Evolutionary conservation across 2,113 vertebrate genomes (phyloP), one percentile per base, ranked within the genome.

Genomic region (Oreochromis niloticus): DNA sequence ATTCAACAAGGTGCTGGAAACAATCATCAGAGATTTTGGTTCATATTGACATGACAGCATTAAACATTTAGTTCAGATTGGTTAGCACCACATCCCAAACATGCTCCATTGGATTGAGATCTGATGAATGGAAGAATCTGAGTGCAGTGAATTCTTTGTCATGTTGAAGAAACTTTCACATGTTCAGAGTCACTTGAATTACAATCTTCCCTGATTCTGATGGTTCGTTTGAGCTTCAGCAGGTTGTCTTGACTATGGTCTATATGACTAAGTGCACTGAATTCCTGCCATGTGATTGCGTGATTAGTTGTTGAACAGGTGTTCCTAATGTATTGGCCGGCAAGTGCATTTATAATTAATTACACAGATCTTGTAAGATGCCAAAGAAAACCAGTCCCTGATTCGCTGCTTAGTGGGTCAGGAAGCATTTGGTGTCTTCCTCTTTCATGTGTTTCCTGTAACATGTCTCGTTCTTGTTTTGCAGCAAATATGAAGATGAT

Each of bases 401-500:
- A 78, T 78, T 78, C 0, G 4, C 46, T 78, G 10, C 27, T 4
- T 50, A 78, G 46, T 32, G 46, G 24, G 43, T 48, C 71, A 50
- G 71, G 71, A 75, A 75, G 71, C 43, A 12, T 75, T 17, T 17
- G 9, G 9, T 19, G 22, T 19, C 19, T 48, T 48, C 14, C 71
- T 50, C 16, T 2, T 48, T 30, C 71, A 12, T 30, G 6, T 19
- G 24, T 78, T 48, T 48, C 14, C 14, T 30, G 12, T 63, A 34
- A 52, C 8, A n/a, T 2, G 2, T 2, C 46, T 80, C 11, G 2
- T 24, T 57, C 81, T 85, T n/a, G 6, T 59, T 57, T 80, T 14
- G 36, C 52, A 99, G 98, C 9, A 99, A 98, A 96, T 99, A 97
- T 34, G 96, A 97, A 4, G 97, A 98, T 8, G 97, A 98, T 8